Conservation (phyloP, 2,113 vertebrate species). For the Eptatretus burgeri region DNA sequence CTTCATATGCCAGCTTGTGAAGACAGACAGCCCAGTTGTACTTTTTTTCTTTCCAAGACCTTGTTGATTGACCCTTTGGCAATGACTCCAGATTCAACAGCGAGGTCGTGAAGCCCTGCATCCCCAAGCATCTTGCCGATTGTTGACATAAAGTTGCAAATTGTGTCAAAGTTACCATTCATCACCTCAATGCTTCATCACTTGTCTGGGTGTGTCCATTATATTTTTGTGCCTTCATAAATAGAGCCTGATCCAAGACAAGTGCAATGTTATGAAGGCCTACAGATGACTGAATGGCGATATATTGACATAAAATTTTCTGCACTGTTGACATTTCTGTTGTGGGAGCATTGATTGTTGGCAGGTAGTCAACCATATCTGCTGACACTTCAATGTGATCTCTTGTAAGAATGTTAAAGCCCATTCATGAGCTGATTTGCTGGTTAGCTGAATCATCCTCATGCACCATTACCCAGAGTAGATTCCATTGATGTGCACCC, state of each 20-base stretch:
- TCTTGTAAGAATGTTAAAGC: neutral
- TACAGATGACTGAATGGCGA: neutral
- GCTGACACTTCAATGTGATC: too few species aligned
- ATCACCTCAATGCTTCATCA: neutral
- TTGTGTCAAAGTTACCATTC: neutral
- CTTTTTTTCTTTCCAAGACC: neutral
- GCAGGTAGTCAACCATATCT: too few species aligned
- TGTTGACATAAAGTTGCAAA: conserved; percentile 1
- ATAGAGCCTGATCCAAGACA: neutral
- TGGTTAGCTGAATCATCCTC: neutral
- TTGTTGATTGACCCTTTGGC: neutral
- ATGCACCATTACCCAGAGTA: too few species aligned
- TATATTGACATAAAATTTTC: too few species aligned
- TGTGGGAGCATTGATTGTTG: too few species aligned
- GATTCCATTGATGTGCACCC: too few species aligned
- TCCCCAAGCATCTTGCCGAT: conserved; percentile 3
- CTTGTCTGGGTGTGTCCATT: conserved; percentile 2
- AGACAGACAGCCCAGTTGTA: neutral
- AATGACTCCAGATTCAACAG: conserved; percentile 1
- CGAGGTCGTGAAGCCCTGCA: neutral
- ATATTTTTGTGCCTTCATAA: neutral
- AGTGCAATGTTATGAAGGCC: neutral
- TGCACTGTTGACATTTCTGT: too few species aligned
- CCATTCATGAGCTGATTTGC: neutral
- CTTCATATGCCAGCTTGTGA: neutral